Conservation (phyloP, 2,797 vertebrate species). For the Labroides dimidiatus region DNA sequence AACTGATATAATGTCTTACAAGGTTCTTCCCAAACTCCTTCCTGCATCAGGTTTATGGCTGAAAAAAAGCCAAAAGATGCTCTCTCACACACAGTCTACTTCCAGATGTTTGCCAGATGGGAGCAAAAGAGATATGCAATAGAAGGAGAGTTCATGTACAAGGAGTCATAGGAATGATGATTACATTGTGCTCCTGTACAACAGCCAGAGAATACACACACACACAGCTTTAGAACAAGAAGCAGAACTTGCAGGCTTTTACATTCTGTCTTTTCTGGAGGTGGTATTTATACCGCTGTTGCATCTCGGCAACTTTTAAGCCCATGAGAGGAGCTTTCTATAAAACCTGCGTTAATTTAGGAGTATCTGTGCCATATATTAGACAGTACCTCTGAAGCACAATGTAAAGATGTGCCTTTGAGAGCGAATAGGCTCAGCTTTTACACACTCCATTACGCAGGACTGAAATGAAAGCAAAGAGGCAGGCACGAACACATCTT, state of each 20-base stretch:
- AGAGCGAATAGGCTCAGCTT: conserved; percentile 18
- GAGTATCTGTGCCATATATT: conserved; percentile 8
- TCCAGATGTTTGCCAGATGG: conserved; percentile 62
- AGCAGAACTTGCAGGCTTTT: not conserved
- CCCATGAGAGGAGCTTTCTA: no score
- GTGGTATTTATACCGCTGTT: no score
- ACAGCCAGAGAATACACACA: conserved; percentile 11
- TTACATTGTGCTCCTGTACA: conserved; percentile 9
- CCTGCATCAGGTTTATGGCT: conserved; percentile 17
- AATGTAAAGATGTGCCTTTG: conserved; percentile 15
- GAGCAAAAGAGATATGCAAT: conserved; percentile 6
- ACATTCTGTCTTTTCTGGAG: no score
- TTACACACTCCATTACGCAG: conserved; percentile 8
- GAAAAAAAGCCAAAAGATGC: conserved; percentile 14
- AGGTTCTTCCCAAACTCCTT: not conserved
- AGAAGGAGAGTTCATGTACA: conserved; percentile 12
- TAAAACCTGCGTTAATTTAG: not conserved
- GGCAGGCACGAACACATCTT: conserved; percentile 13
- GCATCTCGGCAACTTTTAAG: no score
- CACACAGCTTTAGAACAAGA: not conserved
- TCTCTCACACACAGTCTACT: conserved; percentile 16
- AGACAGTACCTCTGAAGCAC: conserved; percentile 5
- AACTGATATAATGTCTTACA: conserved; percentile 15
- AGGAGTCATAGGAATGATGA: conserved; percentile 37
- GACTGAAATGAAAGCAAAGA: conserved; percentile 23